Conservation (phyloP, 2,888 invertebrate genomes). For the Nemapogon koenigi region DNA sequence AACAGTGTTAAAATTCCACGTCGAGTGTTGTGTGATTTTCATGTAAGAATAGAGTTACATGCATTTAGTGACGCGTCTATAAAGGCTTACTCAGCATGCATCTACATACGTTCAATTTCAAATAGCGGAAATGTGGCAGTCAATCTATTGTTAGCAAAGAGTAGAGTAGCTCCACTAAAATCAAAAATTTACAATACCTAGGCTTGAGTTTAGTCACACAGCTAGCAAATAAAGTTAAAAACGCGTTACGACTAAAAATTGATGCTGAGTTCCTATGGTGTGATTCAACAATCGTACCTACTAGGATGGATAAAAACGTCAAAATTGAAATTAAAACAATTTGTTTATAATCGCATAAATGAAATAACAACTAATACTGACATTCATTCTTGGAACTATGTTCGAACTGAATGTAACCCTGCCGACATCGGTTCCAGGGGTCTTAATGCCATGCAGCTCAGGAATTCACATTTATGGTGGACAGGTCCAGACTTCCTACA, state of each 20-base stretch:
- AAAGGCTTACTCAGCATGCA: slow-evolving; percentile 12
- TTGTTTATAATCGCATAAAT: slow-evolving; percentile 11
- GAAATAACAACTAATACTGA: slow-evolving; percentile 12
- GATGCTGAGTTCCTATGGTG: slow-evolving; percentile 16
- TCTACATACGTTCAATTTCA: slow-evolving; percentile 10
- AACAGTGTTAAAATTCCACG: slow-evolving; percentile 6
- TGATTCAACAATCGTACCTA: slow-evolving; percentile 21
- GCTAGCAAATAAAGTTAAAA: slow-evolving; percentile 7
- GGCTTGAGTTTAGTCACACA: slow-evolving; percentile 11
- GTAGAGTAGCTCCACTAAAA: slow-evolving; percentile 11
- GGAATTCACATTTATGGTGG: slow-evolving; percentile 3
- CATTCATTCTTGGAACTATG: slow-evolving; percentile 12
- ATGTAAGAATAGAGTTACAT: slow-evolving; percentile 9
- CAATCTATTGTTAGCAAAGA: slow-evolving; percentile 11
- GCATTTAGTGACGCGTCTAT: slow-evolving; percentile 13
- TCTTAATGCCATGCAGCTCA: background rate
- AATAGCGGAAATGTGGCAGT: slow-evolving; percentile 2
- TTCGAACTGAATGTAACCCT: slow-evolving; percentile 16
- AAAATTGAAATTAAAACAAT: slow-evolving; percentile 14
- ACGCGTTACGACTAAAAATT: slow-evolving; percentile 4
- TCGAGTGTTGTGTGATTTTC: slow-evolving; percentile 1
- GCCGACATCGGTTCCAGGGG: slow-evolving; percentile 12
- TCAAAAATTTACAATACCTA: slow-evolving; percentile 9
- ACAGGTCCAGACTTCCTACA: slow-evolving; percentile 6
- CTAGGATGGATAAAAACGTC: slow-evolving; percentile 18